Conservation (phyloP, 2,797 vertebrate species). For the Molothrus aeneus region DNA sequence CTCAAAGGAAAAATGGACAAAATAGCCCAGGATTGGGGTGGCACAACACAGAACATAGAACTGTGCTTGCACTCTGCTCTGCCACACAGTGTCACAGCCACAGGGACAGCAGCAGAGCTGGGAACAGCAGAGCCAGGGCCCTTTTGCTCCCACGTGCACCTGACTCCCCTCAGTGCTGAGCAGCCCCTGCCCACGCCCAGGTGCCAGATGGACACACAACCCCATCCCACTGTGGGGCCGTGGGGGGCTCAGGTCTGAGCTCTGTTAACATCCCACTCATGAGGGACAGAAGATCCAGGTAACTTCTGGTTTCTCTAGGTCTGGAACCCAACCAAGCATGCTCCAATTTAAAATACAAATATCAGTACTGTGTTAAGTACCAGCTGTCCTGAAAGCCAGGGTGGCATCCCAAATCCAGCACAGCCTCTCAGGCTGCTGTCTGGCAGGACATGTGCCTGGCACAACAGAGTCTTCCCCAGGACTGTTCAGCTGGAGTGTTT, state of each 20-base stretch:
- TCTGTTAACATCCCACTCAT: background rate
- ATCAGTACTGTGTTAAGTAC: background rate
- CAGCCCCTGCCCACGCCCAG: background rate
- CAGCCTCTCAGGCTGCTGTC: background rate
- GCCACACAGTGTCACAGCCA: rapidly evolving
- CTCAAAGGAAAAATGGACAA: background rate
- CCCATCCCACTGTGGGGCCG: rapidly evolving
- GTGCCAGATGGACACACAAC: background rate
- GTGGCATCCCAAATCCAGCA: background rate
- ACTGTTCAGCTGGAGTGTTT: background rate
- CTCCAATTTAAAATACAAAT: background rate
- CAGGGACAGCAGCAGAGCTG: background rate
- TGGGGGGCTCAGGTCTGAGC: background rate
- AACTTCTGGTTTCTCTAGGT: background rate
- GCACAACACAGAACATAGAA: background rate
- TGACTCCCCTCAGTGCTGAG: rapidly evolving
- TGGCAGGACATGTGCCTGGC: rapidly evolving
- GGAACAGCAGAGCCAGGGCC: background rate
- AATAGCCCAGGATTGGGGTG: background rate
- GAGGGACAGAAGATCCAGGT: background rate
- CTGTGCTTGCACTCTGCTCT: background rate
- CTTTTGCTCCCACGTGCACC: background rate
- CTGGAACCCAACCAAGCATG: background rate
- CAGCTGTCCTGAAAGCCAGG: background rate
- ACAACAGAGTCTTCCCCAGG: background rate